Percentiles rank a stretch among this genome's conserved stretches.
Evolutionary conservation across 2,797 vertebrate species (phyloP).

Genomic region (Pyrocephalus nanus): DNA sequence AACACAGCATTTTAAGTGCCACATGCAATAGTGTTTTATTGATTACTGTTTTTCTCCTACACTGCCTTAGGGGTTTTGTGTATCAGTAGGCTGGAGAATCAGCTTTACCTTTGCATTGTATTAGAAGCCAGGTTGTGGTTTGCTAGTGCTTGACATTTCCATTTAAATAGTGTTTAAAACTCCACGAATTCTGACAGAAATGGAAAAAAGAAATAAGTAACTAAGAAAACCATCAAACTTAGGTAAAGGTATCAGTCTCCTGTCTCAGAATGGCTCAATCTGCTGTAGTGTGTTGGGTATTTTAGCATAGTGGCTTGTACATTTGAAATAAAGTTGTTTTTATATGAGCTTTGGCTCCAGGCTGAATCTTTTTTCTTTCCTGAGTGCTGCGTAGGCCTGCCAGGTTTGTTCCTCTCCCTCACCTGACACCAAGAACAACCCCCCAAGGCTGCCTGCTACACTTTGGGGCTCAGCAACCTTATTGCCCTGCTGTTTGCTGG

Average conservation of each 20-base stretch:
- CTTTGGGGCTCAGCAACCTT: not conserved
- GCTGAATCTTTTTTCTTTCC: not conserved
- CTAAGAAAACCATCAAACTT: not conserved
- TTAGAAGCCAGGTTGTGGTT: not conserved
- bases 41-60: constrained; percentile 2
- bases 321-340: not conserved
- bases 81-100: not conserved
- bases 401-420: not conserved
- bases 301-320: not conserved
- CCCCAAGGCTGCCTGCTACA: accelerated
- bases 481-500: not conserved
- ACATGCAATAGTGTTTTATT: not conserved
- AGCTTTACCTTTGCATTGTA: not conserved
- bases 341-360: not conserved
- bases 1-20: not conserved
- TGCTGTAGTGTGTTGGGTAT: not conserved
- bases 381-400: not conserved
- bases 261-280: not conserved
- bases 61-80: not conserved
- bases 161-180: not conserved
- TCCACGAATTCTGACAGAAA: not conserved
- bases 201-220: not conserved
- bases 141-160: not conserved
- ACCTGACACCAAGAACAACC: not conserved
- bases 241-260: not conserved